These are phyloP conservation scores for Apotomis betuletana DNA, from an alignment of 2,888 invertebrate species.

Conservation along the genomic window DNA sequence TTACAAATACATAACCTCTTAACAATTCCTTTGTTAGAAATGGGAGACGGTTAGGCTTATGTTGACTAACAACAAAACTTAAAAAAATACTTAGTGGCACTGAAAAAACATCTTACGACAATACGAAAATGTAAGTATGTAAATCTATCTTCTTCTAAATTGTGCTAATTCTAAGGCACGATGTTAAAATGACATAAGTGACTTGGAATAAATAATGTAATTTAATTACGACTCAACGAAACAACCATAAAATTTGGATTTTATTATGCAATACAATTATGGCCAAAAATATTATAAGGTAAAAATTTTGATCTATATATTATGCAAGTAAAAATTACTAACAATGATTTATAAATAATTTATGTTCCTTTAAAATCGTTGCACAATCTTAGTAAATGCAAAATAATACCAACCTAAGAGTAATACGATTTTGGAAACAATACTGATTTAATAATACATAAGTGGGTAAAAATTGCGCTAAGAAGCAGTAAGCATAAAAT, in stretches of 20 bases:
- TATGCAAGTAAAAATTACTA: slow-evolving; percentile 38
- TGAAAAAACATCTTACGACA: slow-evolving; percentile 55
- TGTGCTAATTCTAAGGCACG: slow-evolving; percentile 73
- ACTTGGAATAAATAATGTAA: slow-evolving; percentile 33
- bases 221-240: slow-evolving; percentile 36
- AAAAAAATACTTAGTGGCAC: slow-evolving; percentile 69
- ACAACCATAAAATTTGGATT: slow-evolving; percentile 29
- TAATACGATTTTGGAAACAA: slow-evolving; percentile 37
- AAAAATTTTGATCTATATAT: slow-evolving; percentile 41
- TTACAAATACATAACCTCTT: slow-evolving; percentile 58
- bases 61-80: slow-evolving; percentile 65
- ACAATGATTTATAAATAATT: slow-evolving; percentile 39
- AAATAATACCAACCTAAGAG: slow-evolving; percentile 38
- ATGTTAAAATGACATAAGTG: slow-evolving; percentile 42
- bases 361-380: slow-evolving; percentile 35
- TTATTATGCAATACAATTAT: slow-evolving; percentile 43
- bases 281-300: slow-evolving; percentile 45
- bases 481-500: slow-evolving; percentile 51
- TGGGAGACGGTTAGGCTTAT: slow-evolving; percentile 62
- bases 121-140: slow-evolving; percentile 51
- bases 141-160: slow-evolving; percentile 57
- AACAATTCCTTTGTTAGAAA: slow-evolving; percentile 59
- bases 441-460: slow-evolving; percentile 40
- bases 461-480: slow-evolving; percentile 37
- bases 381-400: slow-evolving; percentile 40